These are phyloP conservation scores for Nettapus auritus DNA, from an alignment of 2,113 vertebrate species.

Conservation along the genomic window DNA sequence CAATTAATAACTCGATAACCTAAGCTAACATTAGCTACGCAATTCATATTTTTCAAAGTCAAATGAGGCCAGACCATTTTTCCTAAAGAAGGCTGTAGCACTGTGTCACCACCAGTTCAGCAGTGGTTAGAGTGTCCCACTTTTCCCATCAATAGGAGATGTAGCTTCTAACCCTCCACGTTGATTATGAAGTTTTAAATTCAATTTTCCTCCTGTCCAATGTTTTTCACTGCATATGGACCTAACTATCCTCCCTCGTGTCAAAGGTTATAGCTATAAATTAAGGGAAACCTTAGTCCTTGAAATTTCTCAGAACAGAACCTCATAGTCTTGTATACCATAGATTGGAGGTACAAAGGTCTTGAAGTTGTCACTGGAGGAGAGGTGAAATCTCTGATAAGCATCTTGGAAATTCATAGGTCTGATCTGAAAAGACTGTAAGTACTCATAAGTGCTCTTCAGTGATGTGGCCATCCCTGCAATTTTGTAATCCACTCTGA, in stretches of 20 bases:
- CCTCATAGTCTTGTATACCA: background rate
- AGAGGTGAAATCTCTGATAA: background rate
- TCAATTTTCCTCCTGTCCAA: background rate
- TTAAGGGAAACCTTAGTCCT: background rate
- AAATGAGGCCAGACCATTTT: rapidly evolving
- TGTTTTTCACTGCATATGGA: background rate
- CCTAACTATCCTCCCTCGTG: background rate
- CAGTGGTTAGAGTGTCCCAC: background rate
- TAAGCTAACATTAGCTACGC: background rate
- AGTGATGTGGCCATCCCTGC: background rate
- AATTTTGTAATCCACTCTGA: background rate
- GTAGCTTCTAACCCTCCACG: background rate
- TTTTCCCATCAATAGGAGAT: background rate
- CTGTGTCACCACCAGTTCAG: rapidly evolving
- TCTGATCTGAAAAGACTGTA: background rate
- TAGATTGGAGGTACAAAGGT: background rate
- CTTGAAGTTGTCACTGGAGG: background rate
- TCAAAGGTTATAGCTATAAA: background rate
- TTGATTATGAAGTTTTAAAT: background rate
- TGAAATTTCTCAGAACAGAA: background rate
- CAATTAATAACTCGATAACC: background rate
- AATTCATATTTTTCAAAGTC: background rate
- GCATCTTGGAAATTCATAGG: background rate
- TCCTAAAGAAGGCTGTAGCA: background rate
- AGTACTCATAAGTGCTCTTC: background rate